A percentile compares a stretch with the other conserved stretches of the same genome.
These are phyloP conservation scores for Drosophila varians DNA, from an alignment of 1,140 invertebrate species.

Conservation along the genomic window DNA sequence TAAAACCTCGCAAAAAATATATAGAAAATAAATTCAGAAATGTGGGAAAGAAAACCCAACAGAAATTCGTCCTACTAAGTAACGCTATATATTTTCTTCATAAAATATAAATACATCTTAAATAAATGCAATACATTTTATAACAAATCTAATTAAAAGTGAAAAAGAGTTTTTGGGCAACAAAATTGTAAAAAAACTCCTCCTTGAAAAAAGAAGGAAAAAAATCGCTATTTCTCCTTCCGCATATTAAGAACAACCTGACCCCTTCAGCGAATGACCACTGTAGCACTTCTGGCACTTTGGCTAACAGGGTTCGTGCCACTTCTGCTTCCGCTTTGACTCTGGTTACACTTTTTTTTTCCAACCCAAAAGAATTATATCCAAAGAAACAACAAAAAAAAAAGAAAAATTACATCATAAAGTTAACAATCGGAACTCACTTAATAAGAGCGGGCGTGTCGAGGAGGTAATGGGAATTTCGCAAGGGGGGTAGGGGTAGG, in stretches of 20 bases:
- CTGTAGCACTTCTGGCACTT: slow-evolving; percentile 12
- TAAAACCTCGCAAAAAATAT: too few species aligned
- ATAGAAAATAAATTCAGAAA: too few species aligned
- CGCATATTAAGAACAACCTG: neutral
- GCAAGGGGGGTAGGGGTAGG: neutral
- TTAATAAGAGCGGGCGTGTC: slow-evolving; percentile 29
- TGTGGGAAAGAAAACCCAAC: too few species aligned
- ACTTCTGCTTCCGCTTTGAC: slow-evolving; percentile 35
- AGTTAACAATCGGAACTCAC: slow-evolving; percentile 49
- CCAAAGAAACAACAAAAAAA: slow-evolving; percentile 10
- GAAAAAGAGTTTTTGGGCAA: too few species aligned
- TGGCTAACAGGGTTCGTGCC: slow-evolving; percentile 31
- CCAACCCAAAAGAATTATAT: slow-evolving; percentile 18
- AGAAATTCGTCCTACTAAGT: too few species aligned
- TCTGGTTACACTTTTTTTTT: slow-evolving; percentile 32
- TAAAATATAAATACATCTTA: too few species aligned
- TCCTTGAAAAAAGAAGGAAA: too few species aligned
- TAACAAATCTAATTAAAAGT: too few species aligned
- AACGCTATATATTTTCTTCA: too few species aligned
- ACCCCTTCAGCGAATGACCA: neutral
- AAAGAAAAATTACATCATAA: slow-evolving; percentile 47
- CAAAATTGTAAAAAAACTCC: too few species aligned
- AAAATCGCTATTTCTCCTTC: too few species aligned
- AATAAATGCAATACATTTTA: too few species aligned
- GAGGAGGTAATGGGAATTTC: slow-evolving; percentile 2